These are phyloP conservation scores for Nymphalis polychloros DNA, from an alignment of 2,888 invertebrate species.

Conservation along the genomic window DNA sequence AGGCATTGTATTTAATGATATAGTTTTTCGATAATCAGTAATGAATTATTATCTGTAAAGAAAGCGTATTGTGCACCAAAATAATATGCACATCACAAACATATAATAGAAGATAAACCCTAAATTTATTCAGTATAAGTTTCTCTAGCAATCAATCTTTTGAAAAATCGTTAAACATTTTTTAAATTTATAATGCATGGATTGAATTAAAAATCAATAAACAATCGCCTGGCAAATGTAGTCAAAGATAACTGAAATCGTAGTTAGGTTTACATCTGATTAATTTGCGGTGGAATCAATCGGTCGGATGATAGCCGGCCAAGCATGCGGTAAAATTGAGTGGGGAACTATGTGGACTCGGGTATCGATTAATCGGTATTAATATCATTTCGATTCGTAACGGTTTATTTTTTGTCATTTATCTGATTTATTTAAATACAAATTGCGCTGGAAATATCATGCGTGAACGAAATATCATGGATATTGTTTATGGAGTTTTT, in stretches of 20 bases:
- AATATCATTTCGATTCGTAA: not conserved
- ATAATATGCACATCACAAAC: too few species aligned
- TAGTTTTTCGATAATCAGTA: too few species aligned
- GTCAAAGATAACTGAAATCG: conserved; percentile 31
- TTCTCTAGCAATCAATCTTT: too few species aligned
- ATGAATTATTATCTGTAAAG: too few species aligned
- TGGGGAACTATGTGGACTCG: conserved; percentile 14
- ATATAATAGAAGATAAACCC: too few species aligned
- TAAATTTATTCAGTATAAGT: too few species aligned
- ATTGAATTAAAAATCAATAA: not conserved
- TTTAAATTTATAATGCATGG: not conserved
- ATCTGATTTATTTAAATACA: not conserved
- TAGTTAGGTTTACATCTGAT: conserved; percentile 30
- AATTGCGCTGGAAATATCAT: not conserved
- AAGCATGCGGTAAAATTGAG: conserved; percentile 31
- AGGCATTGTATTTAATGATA: too few species aligned
- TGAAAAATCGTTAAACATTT: not conserved
- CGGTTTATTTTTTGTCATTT: not conserved
- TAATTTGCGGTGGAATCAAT: conserved; percentile 37
- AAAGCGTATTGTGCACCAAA: too few species aligned
- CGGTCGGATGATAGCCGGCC: conserved; percentile 35
- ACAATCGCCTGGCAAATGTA: conserved; percentile 16
- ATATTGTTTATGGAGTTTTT: not conserved
- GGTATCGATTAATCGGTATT: conserved; percentile 15
- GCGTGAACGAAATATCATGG: not conserved